Conservation (phyloP, 2,888 invertebrate species). For the Eudasyphora cyanicolor region DNA sequence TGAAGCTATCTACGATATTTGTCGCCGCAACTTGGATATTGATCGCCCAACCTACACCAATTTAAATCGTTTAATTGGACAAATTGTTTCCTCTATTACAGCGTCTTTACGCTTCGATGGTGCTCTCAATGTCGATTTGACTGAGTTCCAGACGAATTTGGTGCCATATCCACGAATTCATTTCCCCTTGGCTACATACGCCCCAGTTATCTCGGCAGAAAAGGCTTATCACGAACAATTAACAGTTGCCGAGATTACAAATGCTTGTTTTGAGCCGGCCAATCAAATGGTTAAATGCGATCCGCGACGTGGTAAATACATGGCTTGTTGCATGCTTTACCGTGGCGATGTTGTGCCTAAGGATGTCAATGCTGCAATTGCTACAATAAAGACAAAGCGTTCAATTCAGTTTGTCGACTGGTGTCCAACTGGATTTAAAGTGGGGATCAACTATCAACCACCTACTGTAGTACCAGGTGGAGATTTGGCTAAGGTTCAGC, state of each 20-base stretch:
- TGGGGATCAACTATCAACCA: constrained; percentile 94
- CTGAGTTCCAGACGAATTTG: constrained; percentile 95
- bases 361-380: constrained; percentile 95
- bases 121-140: constrained; percentile 94
- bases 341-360: constrained; percentile 96
- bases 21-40: constrained; percentile 91
- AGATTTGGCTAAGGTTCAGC: constrained; percentile 94
- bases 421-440: too few relatives aligned
- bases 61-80: constrained; percentile 91
- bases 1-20: constrained; percentile 93
- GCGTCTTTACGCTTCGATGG: constrained; percentile 95
- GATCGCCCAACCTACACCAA: constrained; percentile 93
- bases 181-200: constrained; percentile 95
- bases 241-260: constrained; percentile 95
- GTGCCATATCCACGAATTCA: constrained; percentile 97
- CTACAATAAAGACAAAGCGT: constrained; percentile 96
- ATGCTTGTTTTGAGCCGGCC: constrained; percentile 96
- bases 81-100: constrained; percentile 94
- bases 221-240: constrained; percentile 96
- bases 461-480: constrained; percentile 95
- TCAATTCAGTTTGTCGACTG: constrained; percentile 94
- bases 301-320: constrained; percentile 93
- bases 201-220: constrained; percentile 95
- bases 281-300: constrained; percentile 97
- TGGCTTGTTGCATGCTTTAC: constrained; percentile 97